These are phyloP conservation scores for Epinotia demarniana DNA, from an alignment of 2,888 invertebrate species.

Conservation along the genomic window DNA sequence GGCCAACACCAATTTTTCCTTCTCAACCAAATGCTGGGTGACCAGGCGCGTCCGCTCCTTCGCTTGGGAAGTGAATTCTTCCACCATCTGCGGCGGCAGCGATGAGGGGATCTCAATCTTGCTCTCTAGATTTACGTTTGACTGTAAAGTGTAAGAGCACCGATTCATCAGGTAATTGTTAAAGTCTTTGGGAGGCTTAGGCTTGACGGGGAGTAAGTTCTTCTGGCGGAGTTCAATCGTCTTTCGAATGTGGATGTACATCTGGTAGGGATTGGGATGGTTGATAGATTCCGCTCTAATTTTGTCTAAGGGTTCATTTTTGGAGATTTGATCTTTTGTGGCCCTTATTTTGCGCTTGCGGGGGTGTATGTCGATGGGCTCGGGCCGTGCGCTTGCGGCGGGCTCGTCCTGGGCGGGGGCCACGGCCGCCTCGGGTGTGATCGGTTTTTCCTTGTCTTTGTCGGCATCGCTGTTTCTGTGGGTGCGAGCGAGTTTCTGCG, in stretches of 20 bases:
- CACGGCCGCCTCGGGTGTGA: constrained; percentile 15
- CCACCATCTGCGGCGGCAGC: constrained; percentile 87
- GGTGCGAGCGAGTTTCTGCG: constrained; percentile 57
- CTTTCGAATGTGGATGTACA: constrained; percentile 92
- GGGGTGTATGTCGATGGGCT: constrained; percentile 86
- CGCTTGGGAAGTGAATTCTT: constrained; percentile 91
- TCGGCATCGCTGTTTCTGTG: constrained; percentile 77
- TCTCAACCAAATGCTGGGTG: constrained; percentile 89
- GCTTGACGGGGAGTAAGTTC: constrained; percentile 91
- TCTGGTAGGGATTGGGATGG: constrained; percentile 93
- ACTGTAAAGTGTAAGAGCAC: constrained; percentile 91
- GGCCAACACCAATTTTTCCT: constrained; percentile 93
- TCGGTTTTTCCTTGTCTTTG: constrained; percentile 51
- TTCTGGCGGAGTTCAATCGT: constrained; percentile 91
- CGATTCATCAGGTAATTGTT: constrained; percentile 94
- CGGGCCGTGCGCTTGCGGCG: constrained; percentile 37
- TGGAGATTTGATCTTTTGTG: constrained; percentile 78
- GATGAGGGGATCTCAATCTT: constrained; percentile 85
- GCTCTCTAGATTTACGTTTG: constrained; percentile 88
- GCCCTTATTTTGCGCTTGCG: constrained; percentile 92
- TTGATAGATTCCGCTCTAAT: constrained; percentile 82
- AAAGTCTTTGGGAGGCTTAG: constrained; percentile 95
- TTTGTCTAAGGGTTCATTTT: constrained; percentile 37
- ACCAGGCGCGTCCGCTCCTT: constrained; percentile 84
- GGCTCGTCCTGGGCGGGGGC: constrained; percentile 29